A percentile compares a stretch with the other conserved stretches of the same genome.
phyloP scores from a whole-genome alignment of 2,113 vertebrate genomes.

The Ciconia stormi region DNA sequence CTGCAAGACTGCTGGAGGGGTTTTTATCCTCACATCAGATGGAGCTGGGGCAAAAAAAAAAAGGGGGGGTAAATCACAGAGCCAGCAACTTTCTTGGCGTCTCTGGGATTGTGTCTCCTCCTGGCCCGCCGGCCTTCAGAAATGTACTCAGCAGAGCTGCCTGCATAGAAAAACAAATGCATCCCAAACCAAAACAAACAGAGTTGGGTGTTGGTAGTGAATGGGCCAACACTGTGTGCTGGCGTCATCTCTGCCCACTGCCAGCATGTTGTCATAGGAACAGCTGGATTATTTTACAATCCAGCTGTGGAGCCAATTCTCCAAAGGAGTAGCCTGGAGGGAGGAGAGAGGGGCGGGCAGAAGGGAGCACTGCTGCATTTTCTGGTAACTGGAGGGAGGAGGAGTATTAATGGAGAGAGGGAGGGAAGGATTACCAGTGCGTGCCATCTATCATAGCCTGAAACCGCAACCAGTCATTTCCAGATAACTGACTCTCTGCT shows the following conservation, averaged over 20 bases:
- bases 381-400: constrained; percentile 27
- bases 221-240: constrained; percentile 44
- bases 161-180: constrained; percentile 54
- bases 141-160: constrained; percentile 35
- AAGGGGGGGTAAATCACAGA: constrained; percentile 1
- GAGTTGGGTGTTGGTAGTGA: constrained; percentile 65
- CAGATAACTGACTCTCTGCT: neutral
- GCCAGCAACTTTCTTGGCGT: constrained; percentile 53
- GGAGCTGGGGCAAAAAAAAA: neutral
- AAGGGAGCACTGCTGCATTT: constrained; percentile 21
- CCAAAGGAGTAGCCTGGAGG: constrained; percentile 52
- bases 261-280: constrained; percentile 72
- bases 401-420: neutral
- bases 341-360: constrained; percentile 2
- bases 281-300: constrained; percentile 69
- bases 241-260: constrained; percentile 65
- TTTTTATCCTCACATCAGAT: constrained; percentile 37
- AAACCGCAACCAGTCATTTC: neutral
- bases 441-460: neutral
- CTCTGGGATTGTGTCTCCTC: constrained; percentile 41
- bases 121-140: constrained; percentile 44
- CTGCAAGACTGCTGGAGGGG: constrained; percentile 29
- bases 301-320: constrained; percentile 65
- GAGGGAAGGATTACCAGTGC: constrained; percentile 19
- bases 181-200: constrained; percentile 71